These are phyloP conservation scores for Caenorhabditis drosophilae DNA, from an alignment of 2,888 invertebrate genomes.

Conservation along the genomic window DNA sequence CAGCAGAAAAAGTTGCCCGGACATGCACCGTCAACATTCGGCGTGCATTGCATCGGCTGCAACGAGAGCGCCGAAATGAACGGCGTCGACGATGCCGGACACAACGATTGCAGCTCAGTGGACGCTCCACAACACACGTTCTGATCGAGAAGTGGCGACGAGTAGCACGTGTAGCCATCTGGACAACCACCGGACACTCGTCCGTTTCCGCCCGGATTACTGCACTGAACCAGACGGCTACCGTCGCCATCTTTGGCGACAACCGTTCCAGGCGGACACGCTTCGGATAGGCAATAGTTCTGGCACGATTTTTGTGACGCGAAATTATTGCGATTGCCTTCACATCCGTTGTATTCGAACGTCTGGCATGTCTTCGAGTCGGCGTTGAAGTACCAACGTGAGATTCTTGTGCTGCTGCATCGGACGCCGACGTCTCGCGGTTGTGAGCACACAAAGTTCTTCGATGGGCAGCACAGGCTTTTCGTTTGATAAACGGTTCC, in stretches of 20 bases:
- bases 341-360: conserved; percentile 69
- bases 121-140: conserved; percentile 68
- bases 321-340: conserved; percentile 69
- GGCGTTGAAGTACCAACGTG: conserved; percentile 67
- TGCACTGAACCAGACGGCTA: conserved; percentile 60
- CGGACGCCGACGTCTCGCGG: conserved; percentile 65
- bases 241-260: conserved; percentile 65
- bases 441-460: conserved; percentile 67
- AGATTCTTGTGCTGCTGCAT: conserved; percentile 53
- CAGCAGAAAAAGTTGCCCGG: conserved; percentile 69
- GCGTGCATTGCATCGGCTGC: conserved; percentile 69
- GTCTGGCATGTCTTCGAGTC: conserved; percentile 66
- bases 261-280: conserved; percentile 66
- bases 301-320: conserved; percentile 65
- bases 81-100: conserved; percentile 66
- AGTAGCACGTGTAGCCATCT: conserved; percentile 67
- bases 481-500: conserved; percentile 67
- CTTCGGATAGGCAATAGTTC: conserved; percentile 68
- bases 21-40: conserved; percentile 68
- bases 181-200: conserved; percentile 66
- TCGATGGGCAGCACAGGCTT: conserved; percentile 66
- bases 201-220: conserved; percentile 58
- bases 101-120: conserved; percentile 64
- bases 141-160: conserved; percentile 64
- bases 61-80: conserved; percentile 68